Evolutionary conservation across 2,113 vertebrate species (phyloP), one percentile per base, ranked within the genome.

Genomic region (Falco punctatus): DNA sequence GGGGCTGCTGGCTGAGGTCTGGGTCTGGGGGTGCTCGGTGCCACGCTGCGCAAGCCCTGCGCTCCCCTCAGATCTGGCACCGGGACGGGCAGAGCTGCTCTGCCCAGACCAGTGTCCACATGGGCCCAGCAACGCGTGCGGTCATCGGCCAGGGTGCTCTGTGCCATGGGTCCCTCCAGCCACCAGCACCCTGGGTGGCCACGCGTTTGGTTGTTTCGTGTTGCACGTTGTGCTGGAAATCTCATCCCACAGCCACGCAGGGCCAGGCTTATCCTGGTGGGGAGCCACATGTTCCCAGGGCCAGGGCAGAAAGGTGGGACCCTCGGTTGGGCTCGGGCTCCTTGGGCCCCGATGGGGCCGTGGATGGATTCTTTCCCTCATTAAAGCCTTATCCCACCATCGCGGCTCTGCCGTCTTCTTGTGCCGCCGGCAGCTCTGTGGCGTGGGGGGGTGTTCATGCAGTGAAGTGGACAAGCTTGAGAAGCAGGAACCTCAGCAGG

Each of bases 41-140:
- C 44, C 40, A 16, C 3, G 9, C 7, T n/a, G 32, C 24, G 3
- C 2, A 14, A 48, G 23, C 55, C 33, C 32, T 18, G 40, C 2
- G 16, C 30, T 57, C 4, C 48, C 69, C 48, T 2, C 19, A 4
- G 38, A 38, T 22, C 49, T 1, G 2, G 71, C 71, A 26, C 69
- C 1, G 1, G 49, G 9, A 21, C 3, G 7, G 62, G 67, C 18
- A 49, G n/a, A 51, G n/a, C 67, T 0, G 5, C n/a, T 52, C 19
- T 38, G 10, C 26, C n/a, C 7, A 1, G 28, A 28, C 26, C n/a
- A 35, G 48, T 13, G 8, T 13, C 28, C 1, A 2, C 6, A 19
- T 40, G 49, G 70, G n/a, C 35, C 35, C 15, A 3, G 49, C 35
- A 12, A 27, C 30, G 69, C 8, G 4, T 22, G 20, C 5, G 6